Evolutionary conservation across 2,888 invertebrate species (phyloP).

Genomic region (Apamea monoglypha): DNA sequence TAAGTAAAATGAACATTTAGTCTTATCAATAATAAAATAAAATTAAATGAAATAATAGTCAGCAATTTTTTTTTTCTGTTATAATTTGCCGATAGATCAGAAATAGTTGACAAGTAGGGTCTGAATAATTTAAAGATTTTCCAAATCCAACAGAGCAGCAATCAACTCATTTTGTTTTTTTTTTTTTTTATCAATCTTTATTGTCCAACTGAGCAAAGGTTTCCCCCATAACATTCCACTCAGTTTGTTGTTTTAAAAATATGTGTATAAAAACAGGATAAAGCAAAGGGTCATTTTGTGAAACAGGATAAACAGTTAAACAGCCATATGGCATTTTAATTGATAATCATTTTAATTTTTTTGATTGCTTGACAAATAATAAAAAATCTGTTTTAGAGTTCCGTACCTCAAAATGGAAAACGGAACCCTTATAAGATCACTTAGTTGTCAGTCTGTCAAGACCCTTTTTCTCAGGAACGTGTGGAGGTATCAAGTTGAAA

Average conservation of each 20-base stretch:
- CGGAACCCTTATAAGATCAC: no score
- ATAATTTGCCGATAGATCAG: background rate
- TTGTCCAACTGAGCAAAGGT: no score
- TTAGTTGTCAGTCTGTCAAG: no score
- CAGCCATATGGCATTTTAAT: background rate
- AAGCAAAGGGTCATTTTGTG: background rate
- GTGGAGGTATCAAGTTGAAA: no score
- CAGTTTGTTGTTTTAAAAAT: background rate
- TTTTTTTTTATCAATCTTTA: background rate
- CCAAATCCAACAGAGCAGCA: background rate
- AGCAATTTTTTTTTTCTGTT: no score
- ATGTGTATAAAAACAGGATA: constrained; percentile 26
- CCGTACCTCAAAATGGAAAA: no score
- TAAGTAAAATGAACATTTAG: background rate
- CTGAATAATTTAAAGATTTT: background rate
- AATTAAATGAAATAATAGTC: background rate
- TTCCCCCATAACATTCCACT: no score
- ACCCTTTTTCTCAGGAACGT: no score
- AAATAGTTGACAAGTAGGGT: background rate
- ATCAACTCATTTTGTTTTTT: background rate
- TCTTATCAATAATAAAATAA: no score
- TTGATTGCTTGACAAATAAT: background rate
- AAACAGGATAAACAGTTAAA: constrained; percentile 35
- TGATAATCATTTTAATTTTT: no score
- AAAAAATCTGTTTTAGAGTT: background rate